Conservation (phyloP, 2,888 invertebrate genomes). For the Exephanes ischioxanthus region DNA sequence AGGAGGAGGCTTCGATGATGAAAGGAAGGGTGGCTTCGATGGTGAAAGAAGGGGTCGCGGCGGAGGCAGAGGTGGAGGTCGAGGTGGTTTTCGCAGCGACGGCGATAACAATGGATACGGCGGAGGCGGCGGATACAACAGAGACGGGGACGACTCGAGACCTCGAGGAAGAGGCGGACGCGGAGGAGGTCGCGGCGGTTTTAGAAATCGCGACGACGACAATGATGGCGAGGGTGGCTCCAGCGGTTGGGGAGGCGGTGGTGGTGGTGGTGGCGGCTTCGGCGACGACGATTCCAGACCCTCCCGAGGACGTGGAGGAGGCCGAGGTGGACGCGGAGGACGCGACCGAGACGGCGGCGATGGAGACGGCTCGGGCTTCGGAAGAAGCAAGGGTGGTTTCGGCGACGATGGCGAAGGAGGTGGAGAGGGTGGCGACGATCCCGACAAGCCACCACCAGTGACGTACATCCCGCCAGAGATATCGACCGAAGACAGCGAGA, state of each 20-base stretch:
- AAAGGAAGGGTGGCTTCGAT: constrained; percentile 2
- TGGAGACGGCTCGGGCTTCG: constrained; percentile 29
- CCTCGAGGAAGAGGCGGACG: constrained; percentile 63
- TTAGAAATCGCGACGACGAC: constrained; percentile 37
- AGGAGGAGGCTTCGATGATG: constrained; percentile 61
- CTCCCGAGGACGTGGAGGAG: constrained; percentile 57
- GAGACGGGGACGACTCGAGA: constrained; percentile 39
- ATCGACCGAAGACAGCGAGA: constrained; percentile 89
- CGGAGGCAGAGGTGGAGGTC: constrained; percentile 44
- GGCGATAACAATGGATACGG: constrained; percentile 60
- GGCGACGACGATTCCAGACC: constrained; percentile 35
- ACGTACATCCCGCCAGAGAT: constrained; percentile 92
- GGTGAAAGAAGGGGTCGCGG: constrained; percentile 8
- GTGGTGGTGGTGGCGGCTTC: constrained; percentile 53
- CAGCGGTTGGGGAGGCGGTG: constrained; percentile 65
- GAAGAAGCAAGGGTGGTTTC: constrained; percentile 56
- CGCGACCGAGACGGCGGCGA: constrained; percentile 47
- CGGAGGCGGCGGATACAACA: constrained; percentile 33
- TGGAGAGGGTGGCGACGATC: constrained; percentile 75
- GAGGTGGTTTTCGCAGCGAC: constrained; percentile 65
- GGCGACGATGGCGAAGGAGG: constrained; percentile 52
- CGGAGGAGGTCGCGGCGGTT: constrained; percentile 68
- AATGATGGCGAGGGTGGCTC: constrained; percentile 61
- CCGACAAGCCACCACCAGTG: constrained; percentile 86
- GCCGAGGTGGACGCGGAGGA: constrained; percentile 61